Conservation (phyloP, 2,888 invertebrate species). For the Germaria angustata region DNA sequence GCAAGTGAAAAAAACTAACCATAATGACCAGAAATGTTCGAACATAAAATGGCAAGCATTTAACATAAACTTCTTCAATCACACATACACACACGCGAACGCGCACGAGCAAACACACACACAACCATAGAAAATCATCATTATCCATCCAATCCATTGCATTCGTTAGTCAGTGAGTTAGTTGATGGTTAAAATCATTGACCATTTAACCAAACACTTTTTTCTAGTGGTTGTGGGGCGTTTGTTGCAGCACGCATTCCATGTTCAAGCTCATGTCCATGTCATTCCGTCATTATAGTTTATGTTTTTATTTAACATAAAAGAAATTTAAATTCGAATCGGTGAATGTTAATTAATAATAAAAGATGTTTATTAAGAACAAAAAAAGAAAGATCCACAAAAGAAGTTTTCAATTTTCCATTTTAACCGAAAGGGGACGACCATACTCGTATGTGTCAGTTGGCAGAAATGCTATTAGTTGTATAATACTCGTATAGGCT, state of each 20-base stretch:
- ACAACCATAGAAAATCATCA: neutral
- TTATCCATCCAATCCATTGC: neutral
- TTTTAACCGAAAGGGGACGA: neutral
- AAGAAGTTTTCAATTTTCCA: neutral
- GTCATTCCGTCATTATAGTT: slow-evolving; percentile 32
- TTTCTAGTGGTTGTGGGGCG: neutral
- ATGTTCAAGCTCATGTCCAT: slow-evolving; percentile 35
- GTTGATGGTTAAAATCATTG: slow-evolving; percentile 38
- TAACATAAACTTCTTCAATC: slow-evolving; percentile 41
- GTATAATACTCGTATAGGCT: no score
- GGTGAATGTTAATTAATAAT: slow-evolving; percentile 54
- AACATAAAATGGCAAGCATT: slow-evolving; percentile 27
- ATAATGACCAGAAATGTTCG: slow-evolving; percentile 47
- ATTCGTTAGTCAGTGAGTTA: neutral
- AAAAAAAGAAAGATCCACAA: slow-evolving; percentile 1
- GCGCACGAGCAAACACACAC: neutral
- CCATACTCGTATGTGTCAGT: no score
- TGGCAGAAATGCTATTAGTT: no score
- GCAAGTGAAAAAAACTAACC: neutral
- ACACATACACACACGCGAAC: neutral
- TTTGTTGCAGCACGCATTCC: neutral
- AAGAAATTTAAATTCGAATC: slow-evolving; percentile 20
- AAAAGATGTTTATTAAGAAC: slow-evolving; percentile 20
- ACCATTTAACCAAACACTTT: slow-evolving; percentile 27
- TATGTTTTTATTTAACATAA: slow-evolving; percentile 1